Percentiles rank a stretch among this genome's conserved stretches.
These are phyloP conservation scores for Zaprionus obscuricornis DNA, from an alignment of 2,888 invertebrate species.

Conservation along the genomic window DNA sequence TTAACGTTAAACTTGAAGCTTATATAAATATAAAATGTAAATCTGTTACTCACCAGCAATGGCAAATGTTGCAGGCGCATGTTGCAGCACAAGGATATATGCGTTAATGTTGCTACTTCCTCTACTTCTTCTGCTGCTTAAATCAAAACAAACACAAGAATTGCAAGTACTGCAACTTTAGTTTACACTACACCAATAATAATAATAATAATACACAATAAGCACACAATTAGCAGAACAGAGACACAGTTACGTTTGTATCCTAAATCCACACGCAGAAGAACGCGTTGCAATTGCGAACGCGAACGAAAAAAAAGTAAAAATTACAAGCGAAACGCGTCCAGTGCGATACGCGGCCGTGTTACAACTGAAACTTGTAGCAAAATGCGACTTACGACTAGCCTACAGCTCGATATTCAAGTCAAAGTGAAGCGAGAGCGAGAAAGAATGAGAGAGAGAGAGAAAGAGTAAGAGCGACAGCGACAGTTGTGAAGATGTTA, in stretches of 20 bases:
- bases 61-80: slow-evolving; percentile 73
- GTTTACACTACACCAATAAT: no score
- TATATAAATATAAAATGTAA: neutral
- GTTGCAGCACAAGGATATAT: slow-evolving; percentile 34
- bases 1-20: no score
- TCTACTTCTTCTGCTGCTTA: neutral
- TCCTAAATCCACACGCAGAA: no score
- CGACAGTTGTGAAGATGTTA: slow-evolving; percentile 20
- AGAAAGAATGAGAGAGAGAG: slow-evolving; percentile 1
- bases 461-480: slow-evolving; percentile 10
- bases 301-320: no score
- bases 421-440: slow-evolving; percentile 34
- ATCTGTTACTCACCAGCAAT: slow-evolving; percentile 69
- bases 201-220: no score
- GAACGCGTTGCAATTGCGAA: slow-evolving; percentile 36
- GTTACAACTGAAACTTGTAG: slow-evolving; percentile 77
- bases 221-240: no score
- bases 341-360: slow-evolving; percentile 75
- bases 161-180: no score
- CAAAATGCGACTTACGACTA: slow-evolving; percentile 43
- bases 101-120: slow-evolving; percentile 19
- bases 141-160: neutral
- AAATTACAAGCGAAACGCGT: slow-evolving; percentile 71
- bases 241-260: no score
- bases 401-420: slow-evolving; percentile 59